These are phyloP conservation scores for Podocnemis expansa DNA, from an alignment of 2,113 vertebrate genomes.

Conservation along the genomic window DNA sequence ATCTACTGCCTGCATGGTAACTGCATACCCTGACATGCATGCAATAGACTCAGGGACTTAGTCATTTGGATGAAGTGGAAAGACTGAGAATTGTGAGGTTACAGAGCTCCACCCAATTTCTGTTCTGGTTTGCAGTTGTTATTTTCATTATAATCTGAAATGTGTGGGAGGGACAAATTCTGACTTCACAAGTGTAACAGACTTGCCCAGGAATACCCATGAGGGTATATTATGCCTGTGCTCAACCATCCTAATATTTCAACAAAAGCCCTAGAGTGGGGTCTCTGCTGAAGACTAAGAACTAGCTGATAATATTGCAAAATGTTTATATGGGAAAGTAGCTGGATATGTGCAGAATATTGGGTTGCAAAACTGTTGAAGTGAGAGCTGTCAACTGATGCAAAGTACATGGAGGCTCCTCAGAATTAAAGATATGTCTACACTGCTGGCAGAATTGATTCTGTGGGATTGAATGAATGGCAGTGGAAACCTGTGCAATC, in stretches of 20 bases:
- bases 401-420: not conserved
- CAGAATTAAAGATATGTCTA: not conserved
- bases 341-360: not conserved
- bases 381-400: no score
- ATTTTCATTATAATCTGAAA: not conserved
- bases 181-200: not conserved
- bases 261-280: not conserved
- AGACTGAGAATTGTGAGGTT: not conserved
- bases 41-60: not conserved
- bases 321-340: not conserved
- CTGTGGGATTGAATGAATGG: no score
- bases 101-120: not conserved
- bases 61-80: not conserved
- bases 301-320: not conserved
- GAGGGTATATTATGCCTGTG: not conserved
- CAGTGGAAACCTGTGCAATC: no score
- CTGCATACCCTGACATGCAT: not conserved
- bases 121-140: not conserved
- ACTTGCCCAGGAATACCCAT: not conserved
- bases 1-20: not conserved
- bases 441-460: no score
- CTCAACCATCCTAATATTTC: not conserved
- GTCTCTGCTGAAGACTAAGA: not conserved
- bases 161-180: not conserved
- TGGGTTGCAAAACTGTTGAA: not conserved